Evolutionary conservation across 2,888 invertebrate genomes (phyloP).

Genomic region (Lordiphosa andalusiaca): DNA sequence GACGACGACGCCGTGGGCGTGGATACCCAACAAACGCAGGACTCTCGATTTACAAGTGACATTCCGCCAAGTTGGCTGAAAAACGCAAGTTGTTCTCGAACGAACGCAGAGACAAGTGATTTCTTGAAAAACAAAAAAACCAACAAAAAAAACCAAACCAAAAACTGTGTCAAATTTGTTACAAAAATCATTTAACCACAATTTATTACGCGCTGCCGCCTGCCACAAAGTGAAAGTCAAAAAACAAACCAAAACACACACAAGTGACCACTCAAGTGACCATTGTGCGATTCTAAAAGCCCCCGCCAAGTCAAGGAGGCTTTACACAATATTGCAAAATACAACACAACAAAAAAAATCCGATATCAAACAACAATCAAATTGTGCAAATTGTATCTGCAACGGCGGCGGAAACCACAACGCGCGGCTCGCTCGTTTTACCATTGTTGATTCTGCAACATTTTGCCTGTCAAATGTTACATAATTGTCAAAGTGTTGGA

Average conservation of each 20-base stretch:
- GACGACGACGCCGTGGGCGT: constrained; percentile 16
- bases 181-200: constrained; percentile 29
- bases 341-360: constrained; percentile 25
- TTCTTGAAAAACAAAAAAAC: background rate
- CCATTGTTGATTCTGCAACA: constrained; percentile 59
- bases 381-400: constrained; percentile 14
- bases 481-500: constrained; percentile 69
- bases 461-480: constrained; percentile 54
- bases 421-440: constrained; percentile 31
- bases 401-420: constrained; percentile 12
- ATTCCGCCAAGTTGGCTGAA: constrained; percentile 2
- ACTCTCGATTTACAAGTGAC: constrained; percentile 29
- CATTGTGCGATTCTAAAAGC: constrained; percentile 69
- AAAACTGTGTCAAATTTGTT: constrained; percentile 27
- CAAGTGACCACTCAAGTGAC: constrained; percentile 35
- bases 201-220: constrained; percentile 3
- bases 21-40: constrained; percentile 23
- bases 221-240: constrained; percentile 56
- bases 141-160: background rate
- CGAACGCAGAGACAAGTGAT: constrained; percentile 10
- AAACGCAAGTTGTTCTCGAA: constrained; percentile 5
- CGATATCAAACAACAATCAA: constrained; percentile 44
- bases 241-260: constrained; percentile 36
- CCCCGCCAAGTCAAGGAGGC: constrained; percentile 11
- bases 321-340: constrained; percentile 30